Evolutionary conservation across 2,797 vertebrate genomes (phyloP).

Genomic region (Xenopus petersii): DNA sequence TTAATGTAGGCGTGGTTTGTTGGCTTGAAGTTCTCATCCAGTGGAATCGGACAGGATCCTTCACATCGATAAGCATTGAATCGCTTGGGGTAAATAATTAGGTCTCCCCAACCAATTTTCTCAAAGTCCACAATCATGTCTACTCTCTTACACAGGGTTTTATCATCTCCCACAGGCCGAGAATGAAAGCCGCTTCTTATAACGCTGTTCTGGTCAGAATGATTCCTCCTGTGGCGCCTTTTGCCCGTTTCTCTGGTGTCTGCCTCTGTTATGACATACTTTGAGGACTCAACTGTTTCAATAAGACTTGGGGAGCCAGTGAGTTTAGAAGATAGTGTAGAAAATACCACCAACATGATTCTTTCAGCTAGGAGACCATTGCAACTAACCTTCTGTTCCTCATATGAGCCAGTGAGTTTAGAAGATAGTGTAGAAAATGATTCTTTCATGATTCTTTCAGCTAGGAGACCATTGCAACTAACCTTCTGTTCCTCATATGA

Average conservation of each 20-base stretch:
- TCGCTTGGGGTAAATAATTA: slow-evolving; percentile 81
- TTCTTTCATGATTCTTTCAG: slow-evolving; percentile 70
- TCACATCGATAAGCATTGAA: slow-evolving; percentile 82
- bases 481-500: slow-evolving; percentile 31
- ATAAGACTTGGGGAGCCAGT: slow-evolving; percentile 69
- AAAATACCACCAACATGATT: slow-evolving; percentile 79
- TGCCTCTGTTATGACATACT: slow-evolving; percentile 62
- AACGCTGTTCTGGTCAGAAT: slow-evolving; percentile 61
- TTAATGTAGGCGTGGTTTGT: slow-evolving; percentile 91
- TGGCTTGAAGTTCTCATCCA: slow-evolving; percentile 80
- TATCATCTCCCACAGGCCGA: slow-evolving; percentile 13
- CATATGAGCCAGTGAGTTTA: slow-evolving; percentile 61
- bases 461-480: slow-evolving; percentile 41
- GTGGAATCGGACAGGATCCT: slow-evolving; percentile 55
- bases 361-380: not conserved
- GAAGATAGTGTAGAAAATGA: slow-evolving; percentile 70
- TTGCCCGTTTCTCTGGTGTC: slow-evolving; percentile 32
- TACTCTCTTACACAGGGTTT: slow-evolving; percentile 66
- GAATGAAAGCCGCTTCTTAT: not conserved
- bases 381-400: slow-evolving; percentile 61
- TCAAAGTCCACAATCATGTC: slow-evolving; percentile 88
- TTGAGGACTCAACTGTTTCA: slow-evolving; percentile 75
- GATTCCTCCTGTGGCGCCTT: slow-evolving; percentile 74
- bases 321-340: slow-evolving; percentile 59
- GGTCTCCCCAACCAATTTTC: slow-evolving; percentile 82